Percentiles rank a stretch among this genome's conserved stretches.
These are phyloP conservation scores for Phoxinus phoxinus DNA, from an alignment of 2,113 vertebrate species.

Conservation along the genomic window DNA sequence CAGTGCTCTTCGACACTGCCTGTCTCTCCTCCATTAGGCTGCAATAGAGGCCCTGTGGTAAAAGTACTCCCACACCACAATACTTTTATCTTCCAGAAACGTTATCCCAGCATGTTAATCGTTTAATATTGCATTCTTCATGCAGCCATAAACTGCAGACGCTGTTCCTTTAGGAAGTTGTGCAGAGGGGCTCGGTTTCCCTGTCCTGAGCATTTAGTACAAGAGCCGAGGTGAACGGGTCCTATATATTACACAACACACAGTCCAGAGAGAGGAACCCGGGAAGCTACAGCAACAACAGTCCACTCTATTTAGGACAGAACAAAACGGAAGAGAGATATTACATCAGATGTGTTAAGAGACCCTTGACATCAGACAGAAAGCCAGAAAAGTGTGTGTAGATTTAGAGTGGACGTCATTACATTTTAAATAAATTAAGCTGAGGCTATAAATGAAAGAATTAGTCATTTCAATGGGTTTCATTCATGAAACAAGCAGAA, in stretches of 20 bases:
- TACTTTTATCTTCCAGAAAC: constrained; percentile 52
- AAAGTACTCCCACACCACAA: constrained; percentile 65
- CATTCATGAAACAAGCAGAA: neutral
- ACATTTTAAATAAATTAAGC: neutral
- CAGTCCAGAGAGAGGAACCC: neutral
- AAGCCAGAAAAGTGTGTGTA: neutral
- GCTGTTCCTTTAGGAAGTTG: constrained; percentile 50
- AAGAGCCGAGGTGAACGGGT: neutral
- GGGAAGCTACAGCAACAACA: neutral
- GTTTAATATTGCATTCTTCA: constrained; percentile 61
- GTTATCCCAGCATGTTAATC: constrained; percentile 61
- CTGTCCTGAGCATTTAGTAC: constrained; percentile 62
- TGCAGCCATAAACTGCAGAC: constrained; percentile 63
- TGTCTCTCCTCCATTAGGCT: constrained; percentile 47
- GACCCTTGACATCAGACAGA: neutral
- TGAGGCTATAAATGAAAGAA: neutral
- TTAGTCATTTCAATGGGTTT: neutral
- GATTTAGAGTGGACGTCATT: neutral
- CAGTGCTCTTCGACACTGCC: constrained; percentile 12
- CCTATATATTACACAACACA: constrained; percentile 25
- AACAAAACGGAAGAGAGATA: neutral
- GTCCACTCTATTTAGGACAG: neutral
- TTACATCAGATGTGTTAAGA: neutral
- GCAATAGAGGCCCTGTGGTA: constrained; percentile 27
- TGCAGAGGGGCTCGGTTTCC: constrained; percentile 64